phyloP scores from a whole-genome alignment of 2,888 invertebrate species.

The Xestia xanthographa region DNA sequence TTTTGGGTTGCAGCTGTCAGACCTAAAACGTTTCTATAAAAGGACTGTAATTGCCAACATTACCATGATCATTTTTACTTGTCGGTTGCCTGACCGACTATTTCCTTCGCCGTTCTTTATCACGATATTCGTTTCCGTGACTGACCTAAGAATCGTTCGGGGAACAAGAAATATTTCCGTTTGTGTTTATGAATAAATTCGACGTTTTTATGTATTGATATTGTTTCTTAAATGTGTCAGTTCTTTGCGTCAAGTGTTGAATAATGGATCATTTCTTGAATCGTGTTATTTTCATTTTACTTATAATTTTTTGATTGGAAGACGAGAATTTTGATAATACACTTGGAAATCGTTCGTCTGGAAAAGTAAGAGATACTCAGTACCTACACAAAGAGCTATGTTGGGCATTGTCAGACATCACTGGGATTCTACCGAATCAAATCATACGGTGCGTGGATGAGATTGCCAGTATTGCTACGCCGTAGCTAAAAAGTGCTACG shows the following conservation, averaged over 20 bases:
- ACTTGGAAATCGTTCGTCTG: background rate
- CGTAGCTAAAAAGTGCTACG: background rate
- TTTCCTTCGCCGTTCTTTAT: slow-evolving; percentile 58
- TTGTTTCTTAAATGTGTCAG: slow-evolving; percentile 25
- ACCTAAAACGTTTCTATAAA: background rate
- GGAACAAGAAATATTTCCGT: slow-evolving; percentile 26
- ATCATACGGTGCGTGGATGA: background rate
- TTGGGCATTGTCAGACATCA: background rate
- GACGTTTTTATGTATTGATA: slow-evolving; percentile 7
- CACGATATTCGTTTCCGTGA: slow-evolving; percentile 57
- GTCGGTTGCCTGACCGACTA: slow-evolving; percentile 50
- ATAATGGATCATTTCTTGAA: slow-evolving; percentile 2
- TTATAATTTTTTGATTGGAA: background rate
- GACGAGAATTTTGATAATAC: background rate
- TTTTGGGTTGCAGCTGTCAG: background rate
- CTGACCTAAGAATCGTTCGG: slow-evolving; percentile 35
- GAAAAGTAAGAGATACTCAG: background rate
- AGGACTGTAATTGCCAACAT: slow-evolving; percentile 46
- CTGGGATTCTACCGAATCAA: background rate
- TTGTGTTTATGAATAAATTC: slow-evolving; percentile 30
- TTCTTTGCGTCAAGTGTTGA: background rate
- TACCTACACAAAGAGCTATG: background rate
- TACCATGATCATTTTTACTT: slow-evolving; percentile 62
- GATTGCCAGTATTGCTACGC: background rate
- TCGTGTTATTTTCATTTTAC: background rate